phyloP scores from a whole-genome alignment of 2,888 invertebrate species.

The Philopedon plagiatum region DNA sequence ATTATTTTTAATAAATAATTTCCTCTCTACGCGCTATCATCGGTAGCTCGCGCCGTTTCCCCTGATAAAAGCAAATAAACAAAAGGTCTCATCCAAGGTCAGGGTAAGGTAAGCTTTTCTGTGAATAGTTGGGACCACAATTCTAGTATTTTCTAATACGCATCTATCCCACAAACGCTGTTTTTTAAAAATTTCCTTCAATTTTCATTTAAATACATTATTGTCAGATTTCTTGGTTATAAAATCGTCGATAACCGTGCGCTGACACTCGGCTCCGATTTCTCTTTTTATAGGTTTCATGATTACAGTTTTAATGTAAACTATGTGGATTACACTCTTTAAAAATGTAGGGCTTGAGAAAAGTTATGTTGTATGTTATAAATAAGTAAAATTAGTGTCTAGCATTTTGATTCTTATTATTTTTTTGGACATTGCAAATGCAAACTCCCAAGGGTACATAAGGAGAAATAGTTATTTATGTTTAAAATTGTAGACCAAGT shows the following conservation, averaged over 20 bases:
- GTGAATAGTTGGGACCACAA: background rate
- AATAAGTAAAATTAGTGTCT: background rate
- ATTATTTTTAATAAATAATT: background rate
- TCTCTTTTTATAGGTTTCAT: conserved; percentile 14
- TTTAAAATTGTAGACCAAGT: no score
- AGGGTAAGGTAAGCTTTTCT: background rate
- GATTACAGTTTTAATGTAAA: conserved; percentile 7
- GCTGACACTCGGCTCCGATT: conserved; percentile 2
- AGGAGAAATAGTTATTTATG: no score
- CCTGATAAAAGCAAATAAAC: background rate
- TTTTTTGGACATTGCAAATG: no score
- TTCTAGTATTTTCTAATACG: no score
- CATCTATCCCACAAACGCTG: background rate
- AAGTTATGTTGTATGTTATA: background rate
- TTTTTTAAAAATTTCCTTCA: background rate
- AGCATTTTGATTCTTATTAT: no score
- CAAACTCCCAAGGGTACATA: no score
- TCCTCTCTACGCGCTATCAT: background rate
- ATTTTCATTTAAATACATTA: background rate
- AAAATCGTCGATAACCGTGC: background rate
- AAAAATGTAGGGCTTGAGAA: background rate
- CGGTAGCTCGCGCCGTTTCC: background rate
- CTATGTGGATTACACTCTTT: background rate
- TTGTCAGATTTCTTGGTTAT: conserved; percentile 4
- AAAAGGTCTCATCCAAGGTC: background rate